Percentiles rank a stretch among this genome's conserved stretches.
Evolutionary conservation across 2,113 vertebrate genomes (phyloP).

Genomic region (Lycaon pictus): DNA sequence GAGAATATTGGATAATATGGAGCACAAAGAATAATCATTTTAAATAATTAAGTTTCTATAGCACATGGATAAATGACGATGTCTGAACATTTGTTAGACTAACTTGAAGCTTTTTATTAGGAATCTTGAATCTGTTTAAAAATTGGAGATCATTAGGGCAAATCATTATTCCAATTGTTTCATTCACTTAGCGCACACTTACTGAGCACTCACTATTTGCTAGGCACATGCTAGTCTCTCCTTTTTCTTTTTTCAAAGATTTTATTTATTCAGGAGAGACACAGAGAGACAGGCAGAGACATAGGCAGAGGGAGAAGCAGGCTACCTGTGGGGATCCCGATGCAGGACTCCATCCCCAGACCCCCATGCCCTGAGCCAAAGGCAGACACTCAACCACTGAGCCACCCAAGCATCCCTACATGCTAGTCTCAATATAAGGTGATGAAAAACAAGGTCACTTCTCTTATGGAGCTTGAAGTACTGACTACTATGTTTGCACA

Average conservation of each 20-base stretch:
- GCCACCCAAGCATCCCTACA: not conserved
- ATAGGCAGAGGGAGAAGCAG: no score
- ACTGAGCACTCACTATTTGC: not conserved
- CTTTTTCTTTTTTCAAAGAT: no score
- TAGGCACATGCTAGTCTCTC: not conserved
- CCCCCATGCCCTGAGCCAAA: no score
- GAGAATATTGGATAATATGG: not conserved
- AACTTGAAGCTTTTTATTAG: not conserved
- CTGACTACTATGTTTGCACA: not conserved
- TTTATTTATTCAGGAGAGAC: no score
- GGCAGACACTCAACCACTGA: no score
- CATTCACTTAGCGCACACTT: not conserved
- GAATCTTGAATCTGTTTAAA: slow-evolving; percentile 35
- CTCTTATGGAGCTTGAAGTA: not conserved
- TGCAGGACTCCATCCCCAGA: no score
- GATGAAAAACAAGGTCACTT: not conserved
- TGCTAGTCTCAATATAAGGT: not conserved
- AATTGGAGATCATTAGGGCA: slow-evolving; percentile 20
- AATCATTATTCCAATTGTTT: slow-evolving; percentile 48
- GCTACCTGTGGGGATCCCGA: no score
- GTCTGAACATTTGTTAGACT: slow-evolving; percentile 42
- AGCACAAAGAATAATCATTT: slow-evolving; percentile 32
- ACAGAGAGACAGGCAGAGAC: no score
- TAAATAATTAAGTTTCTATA: not conserved
- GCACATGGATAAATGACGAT: not conserved